Conservation (phyloP, 53 echinoderm and acorn worm genomes). For the Mesocentrotus franciscanus region DNA sequence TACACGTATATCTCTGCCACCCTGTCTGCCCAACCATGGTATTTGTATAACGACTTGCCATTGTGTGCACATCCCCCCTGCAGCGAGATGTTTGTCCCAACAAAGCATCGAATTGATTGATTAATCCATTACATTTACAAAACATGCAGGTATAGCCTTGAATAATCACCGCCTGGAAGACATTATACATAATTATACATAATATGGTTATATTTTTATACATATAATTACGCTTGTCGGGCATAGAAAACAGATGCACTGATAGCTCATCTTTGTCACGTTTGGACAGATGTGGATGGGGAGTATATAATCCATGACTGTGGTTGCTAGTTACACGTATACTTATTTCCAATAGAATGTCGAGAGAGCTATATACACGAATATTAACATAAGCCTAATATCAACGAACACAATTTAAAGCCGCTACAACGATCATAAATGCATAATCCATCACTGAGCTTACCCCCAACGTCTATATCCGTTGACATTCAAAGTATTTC, state of each 20-base stretch:
- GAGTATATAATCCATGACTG: no score
- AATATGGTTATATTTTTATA: background rate
- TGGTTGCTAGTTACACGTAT: no score
- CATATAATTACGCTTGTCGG: no score
- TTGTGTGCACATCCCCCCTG: background rate
- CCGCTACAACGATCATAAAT: no score
- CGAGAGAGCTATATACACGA: no score
- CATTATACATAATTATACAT: background rate
- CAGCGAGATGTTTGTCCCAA: background rate
- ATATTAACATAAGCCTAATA: no score
- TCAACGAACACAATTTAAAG: no score
- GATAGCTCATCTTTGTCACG: background rate
- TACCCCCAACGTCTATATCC: background rate
- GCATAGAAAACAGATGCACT: no score
- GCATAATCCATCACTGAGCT: no score
- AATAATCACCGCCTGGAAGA: background rate
- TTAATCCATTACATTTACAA: background rate
- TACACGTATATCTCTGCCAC: background rate
- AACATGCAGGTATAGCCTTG: background rate
- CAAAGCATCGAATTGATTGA: background rate
- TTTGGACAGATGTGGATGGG: background rate
- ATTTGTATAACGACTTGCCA: background rate
- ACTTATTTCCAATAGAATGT: no score
- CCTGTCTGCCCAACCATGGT: background rate
- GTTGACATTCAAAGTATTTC: background rate